Base-by-base conservation (phyloP, 2,113 vertebrate genomes). In the Promerops cafer region DNA sequence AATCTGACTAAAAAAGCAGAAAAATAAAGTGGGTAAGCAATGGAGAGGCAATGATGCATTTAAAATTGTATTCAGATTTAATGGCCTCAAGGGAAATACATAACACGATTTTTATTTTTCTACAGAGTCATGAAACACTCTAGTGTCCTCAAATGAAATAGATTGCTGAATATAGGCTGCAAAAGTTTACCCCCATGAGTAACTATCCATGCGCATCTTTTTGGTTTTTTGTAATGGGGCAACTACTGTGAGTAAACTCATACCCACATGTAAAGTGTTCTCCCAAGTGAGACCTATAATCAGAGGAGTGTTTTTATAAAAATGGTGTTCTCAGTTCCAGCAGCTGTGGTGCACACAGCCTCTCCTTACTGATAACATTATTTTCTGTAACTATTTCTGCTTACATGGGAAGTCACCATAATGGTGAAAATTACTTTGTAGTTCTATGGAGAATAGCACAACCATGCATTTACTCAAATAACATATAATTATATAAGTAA, bases 381-480 rank as follows among this genome's bases (percentile, higher is more conserved):
- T 94, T 94, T 96, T 87, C 81, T 96, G 72, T 68, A 89, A 87
- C 85, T 82, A 83, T 96, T 96, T 97, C 53, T 94, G 94, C 94
- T 92, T 94, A 79, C 76, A 70, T 1, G 23, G 70, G 89, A 93
- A 94, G 94, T 93, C 96, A 82, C 89, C 35, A 64, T 93, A 96
- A 96, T 90, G 83, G 92, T 80, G 83, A 93, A 96, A 95, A 97
- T 94, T 95, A 91, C 92, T 95, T 95, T 91, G 53, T 82, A 80
- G 84, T 83, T 91, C 78, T 74, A 47, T 61, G 40, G 78, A 89
- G 72, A 93, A 63, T 10, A 83, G 64, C 44, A 71, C 53, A 96
- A 95, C 86, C 88, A 52, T 86, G 83, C 69, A 95, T 96, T 96
- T 94, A 80, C 89, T 96, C 68, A 91, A 92, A 92, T 92, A 78